Base-by-base conservation (phyloP, 2,797 vertebrate genomes). In the Leuciscus waleckii region DNA sequence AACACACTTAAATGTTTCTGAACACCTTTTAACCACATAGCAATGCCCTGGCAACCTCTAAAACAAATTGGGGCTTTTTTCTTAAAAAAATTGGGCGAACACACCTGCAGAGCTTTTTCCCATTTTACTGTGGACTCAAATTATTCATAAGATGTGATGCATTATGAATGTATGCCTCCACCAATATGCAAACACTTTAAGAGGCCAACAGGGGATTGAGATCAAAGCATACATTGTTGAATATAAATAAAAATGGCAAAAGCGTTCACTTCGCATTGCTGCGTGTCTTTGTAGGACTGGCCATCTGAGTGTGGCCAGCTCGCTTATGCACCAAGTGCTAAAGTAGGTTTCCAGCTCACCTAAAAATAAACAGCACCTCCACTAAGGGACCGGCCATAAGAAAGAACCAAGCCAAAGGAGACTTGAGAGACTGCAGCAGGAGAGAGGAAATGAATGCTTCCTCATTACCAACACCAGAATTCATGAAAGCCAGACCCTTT, bases 341-440 rank as follows among this genome's bases (percentile, higher is more conserved):
- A 96, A 96, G 92, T 95, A 95, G 95, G 95, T 96, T 96, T 96
- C 92, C 92, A 96, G 95, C 93, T 93, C 95, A 95, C 92, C 95
- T 96, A 95, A 94, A 96, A 96, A 95, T 96, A 96, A 94, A 92
- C 89, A 85, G 76, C 81, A 71, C 92, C 92, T 93, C 88, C 88
- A 88, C 91, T 92, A 80, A 89, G 92, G 90, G 90, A 87, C 90
- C 81, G 88, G 86, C 90, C 89, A 88, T 85, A 91, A 88, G 89
- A 89, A 87, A 91, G 90, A 92, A 89, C 56, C 49, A 83, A 88
- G 79, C 78, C 87, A 88, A 85, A 84, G 89, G 82, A 88, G 91
- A 89, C 82, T 86, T 89, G 88, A 90, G 88, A 80, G 86, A 88
- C 86, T 90, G 93, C 92, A 90, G 91, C 90, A 92, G 88, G 90